Evolutionary conservation across 2,888 invertebrate species (phyloP), one percentile per base, ranked within the genome.

Genomic region (Serrognathus titanus): DNA sequence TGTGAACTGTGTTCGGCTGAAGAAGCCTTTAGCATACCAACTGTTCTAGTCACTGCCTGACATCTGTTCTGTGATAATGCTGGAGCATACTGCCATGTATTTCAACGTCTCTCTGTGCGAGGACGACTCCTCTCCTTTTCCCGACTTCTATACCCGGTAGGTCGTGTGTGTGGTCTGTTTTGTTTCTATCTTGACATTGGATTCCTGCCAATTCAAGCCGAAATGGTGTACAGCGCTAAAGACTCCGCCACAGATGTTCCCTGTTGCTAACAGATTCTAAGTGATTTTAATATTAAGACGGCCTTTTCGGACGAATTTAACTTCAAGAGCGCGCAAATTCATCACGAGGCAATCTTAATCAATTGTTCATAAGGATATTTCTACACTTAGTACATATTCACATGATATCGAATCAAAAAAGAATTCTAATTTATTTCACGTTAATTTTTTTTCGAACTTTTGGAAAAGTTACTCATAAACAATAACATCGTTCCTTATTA

Each of bases 121-220:
- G 67, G 75, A 76, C 56, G 70, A 71, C 48, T 68, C 67, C 45
- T 74, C 75, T 59, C 67, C 72, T 57, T 78, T 76, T 68, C 75
- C 76, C 61, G 77, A 77, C 69, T 76, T 77, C 62, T 78, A 76
- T 63, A 71, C 76, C 67, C 73, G 75, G 76, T 77, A 70, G 64
- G 74, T 73, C 49, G 52, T 48, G 37, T 35, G 8, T 35, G 35
- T 31, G 20, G 43, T 60, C 51, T 49, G 46, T 37, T 63, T 48
- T 57, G 41, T 39, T 46, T 24, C 35, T 16, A 16, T 41, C 43
- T 16, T 43, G 43, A 43, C 43, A 40, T 43, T 43, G 43, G 43
- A 43, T 43, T 43, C 20, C 16, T 43, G 43, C 43, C 43, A 43
- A 43, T 43, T 43, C 8, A 43, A 16, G 12, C 43, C 43, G 43